Evolutionary conservation across 2,888 invertebrate genomes (phyloP).

Genomic region (Embidobia sp.): DNA sequence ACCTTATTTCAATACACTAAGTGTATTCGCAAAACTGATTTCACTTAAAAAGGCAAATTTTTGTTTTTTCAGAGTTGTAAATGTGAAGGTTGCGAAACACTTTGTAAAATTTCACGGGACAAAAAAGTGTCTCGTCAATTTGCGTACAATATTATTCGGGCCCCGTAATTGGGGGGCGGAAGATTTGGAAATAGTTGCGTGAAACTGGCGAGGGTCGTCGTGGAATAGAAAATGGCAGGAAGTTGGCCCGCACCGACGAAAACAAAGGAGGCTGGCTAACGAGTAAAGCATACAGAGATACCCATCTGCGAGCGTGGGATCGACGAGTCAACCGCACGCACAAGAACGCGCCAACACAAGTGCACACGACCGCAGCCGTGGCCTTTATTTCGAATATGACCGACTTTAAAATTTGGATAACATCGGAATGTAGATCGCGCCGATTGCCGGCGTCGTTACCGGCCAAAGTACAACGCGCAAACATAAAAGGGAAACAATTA

Average conservation of each 20-base stretch:
- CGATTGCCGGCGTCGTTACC: too few species aligned
- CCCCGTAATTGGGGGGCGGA: not conserved
- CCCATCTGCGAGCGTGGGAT: constrained; percentile 78
- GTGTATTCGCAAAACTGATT: too few species aligned
- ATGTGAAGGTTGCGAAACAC: too few species aligned
- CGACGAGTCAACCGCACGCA: constrained; percentile 60
- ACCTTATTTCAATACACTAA: too few species aligned
- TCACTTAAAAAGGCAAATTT: too few species aligned
- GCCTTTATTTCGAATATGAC: constrained; percentile 50
- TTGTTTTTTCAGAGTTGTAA: too few species aligned
- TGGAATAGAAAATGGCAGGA: constrained; percentile 80
- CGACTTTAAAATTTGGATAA: constrained; percentile 54
- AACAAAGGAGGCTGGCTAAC: constrained; percentile 79
- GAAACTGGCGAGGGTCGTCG: constrained; percentile 47
- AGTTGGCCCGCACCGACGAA: constrained; percentile 76
- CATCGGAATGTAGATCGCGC: constrained; percentile 22
- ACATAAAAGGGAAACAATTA: too few species aligned
- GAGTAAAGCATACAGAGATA: constrained; percentile 76
- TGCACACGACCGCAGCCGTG: constrained; percentile 1
- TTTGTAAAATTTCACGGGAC: not conserved
- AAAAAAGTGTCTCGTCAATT: not conserved
- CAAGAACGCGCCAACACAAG: constrained; percentile 6
- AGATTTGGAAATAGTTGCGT: constrained; percentile 61
- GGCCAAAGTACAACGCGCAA: too few species aligned
- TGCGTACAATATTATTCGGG: constrained; percentile 18